Conservation (phyloP, 2,797 vertebrate genomes). For the Chiroxiphia lanceolata region DNA sequence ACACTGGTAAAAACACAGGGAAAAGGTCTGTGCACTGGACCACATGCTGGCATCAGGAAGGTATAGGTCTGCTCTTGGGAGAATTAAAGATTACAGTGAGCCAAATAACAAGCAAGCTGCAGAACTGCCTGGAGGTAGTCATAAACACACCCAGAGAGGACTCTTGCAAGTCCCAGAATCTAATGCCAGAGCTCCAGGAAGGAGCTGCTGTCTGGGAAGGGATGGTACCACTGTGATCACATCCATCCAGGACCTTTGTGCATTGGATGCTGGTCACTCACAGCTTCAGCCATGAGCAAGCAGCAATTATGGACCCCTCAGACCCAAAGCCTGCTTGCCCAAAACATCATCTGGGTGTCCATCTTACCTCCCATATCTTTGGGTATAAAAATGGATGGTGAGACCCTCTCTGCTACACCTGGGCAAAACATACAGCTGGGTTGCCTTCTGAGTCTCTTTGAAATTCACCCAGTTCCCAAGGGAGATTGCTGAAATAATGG, state of each 20-base stretch:
- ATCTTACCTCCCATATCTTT: background rate
- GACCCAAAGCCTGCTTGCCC: background rate
- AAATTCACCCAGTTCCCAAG: background rate
- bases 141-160: background rate
- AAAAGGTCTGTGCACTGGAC: background rate
- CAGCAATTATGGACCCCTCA: background rate
- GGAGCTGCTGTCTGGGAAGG: background rate
- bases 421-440: background rate
- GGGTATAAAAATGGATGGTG: background rate
- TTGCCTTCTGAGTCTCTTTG: background rate
- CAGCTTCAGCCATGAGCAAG: background rate
- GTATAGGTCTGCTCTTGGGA: background rate
- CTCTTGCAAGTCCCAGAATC: background rate
- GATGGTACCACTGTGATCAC: background rate
- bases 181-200: background rate
- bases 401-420: background rate
- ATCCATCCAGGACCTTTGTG: background rate
- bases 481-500: background rate
- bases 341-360: background rate
- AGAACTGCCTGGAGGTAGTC: background rate
- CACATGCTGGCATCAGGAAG: background rate
- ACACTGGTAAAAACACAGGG: background rate
- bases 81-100: background rate
- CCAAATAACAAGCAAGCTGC: background rate
- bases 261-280: background rate